phyloP scores from a whole-genome alignment of 2,888 invertebrate genomes.

The Melipona bicolor region DNA sequence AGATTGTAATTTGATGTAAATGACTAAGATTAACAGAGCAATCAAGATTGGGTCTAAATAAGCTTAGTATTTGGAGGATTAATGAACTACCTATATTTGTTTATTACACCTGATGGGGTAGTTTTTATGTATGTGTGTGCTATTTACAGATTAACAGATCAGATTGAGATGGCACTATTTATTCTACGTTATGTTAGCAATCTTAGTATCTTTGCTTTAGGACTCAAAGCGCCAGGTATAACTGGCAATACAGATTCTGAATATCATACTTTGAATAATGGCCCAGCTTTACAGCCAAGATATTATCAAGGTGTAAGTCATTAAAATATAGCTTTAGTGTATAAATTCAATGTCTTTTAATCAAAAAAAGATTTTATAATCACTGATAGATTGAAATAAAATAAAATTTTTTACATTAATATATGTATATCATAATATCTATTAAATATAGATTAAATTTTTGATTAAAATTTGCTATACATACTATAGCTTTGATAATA shows the following conservation, averaged over 20 bases:
- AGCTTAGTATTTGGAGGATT: not conserved
- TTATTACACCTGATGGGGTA: not conserved
- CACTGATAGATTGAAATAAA: not conserved
- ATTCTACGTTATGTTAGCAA: conserved; percentile 92
- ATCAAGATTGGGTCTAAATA: too few relatives aligned
- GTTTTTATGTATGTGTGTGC: conserved; percentile 30
- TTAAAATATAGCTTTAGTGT: conserved; percentile 5
- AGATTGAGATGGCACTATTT: conserved; percentile 94
- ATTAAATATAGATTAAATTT: conserved; percentile 1
- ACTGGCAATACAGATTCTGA: conserved; percentile 78
- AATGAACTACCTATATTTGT: not conserved
- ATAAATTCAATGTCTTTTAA: conserved; percentile 7
- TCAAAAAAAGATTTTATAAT: not conserved
- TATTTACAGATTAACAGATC: conserved; percentile 89
- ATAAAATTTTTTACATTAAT: not conserved
- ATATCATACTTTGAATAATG: conserved; percentile 74
- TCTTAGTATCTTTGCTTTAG: conserved; percentile 92
- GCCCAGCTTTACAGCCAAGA: conserved; percentile 68
- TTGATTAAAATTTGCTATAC: not conserved
- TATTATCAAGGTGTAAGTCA: conserved; percentile 81
- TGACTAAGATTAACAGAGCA: too few relatives aligned
- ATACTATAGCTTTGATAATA: conserved; percentile 20
- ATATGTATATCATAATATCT: not conserved
- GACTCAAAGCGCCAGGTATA: conserved; percentile 94
- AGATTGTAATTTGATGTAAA: too few relatives aligned